Percentiles rank a stretch among this genome's conserved stretches.
Conservation (phyloP, 2,113 vertebrate genomes). For the Bos taurus region ARS-UCD2.0 NC_037333.1:10887501-10888000, state of each 20-base stretch:
- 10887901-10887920: background rate
- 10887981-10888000: background rate
- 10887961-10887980: background rate
- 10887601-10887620: background rate
- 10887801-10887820: background rate
- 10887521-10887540: background rate
- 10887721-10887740: slow-evolving; percentile 16
- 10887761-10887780: slow-evolving; percentile 33
- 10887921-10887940: background rate
- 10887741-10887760: slow-evolving; percentile 26
- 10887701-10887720: background rate
- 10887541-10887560: background rate
- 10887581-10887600: background rate
- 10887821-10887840: background rate
- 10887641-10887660: slow-evolving; percentile 12
- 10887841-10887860: background rate
- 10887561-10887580: background rate
- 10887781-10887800: slow-evolving; percentile 35
- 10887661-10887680: background rate
- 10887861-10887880: background rate
- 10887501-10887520: background rate
- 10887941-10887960: background rate
- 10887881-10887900: slow-evolving; percentile 13
- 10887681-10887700: slow-evolving; percentile 17
- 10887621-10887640: background rate